These are phyloP conservation scores for Galeopsomyia nigrocyanea DNA, from an alignment of 2,888 invertebrate species.

Conservation along the genomic window DNA sequence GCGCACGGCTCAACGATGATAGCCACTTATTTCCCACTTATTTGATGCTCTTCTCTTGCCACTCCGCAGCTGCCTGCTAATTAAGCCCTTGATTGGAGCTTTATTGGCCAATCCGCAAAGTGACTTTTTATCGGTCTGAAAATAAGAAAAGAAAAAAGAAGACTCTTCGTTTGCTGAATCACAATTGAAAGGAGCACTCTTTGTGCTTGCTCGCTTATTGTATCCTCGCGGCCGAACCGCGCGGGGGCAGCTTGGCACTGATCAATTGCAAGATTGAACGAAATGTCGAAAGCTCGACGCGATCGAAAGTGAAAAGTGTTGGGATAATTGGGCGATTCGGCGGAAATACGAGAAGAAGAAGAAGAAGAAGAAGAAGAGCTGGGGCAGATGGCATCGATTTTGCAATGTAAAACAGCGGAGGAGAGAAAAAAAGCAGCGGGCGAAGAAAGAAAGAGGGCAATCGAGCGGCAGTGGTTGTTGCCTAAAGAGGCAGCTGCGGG, in stretches of 20 bases:
- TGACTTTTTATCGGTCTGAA: slow-evolving; percentile 65
- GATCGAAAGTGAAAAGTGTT: slow-evolving; percentile 34
- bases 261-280: slow-evolving; percentile 1
- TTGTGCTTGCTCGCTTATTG: too few species aligned
- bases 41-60: slow-evolving; percentile 39
- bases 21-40: slow-evolving; percentile 45
- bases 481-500: slow-evolving; percentile 27
- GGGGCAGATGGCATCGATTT: slow-evolving; percentile 34
- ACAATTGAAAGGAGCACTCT: slow-evolving; percentile 29
- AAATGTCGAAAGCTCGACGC: slow-evolving; percentile 30
- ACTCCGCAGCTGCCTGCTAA: slow-evolving; percentile 53
- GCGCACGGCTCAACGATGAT: slow-evolving; percentile 38
- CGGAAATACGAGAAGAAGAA: slow-evolving; percentile 50
- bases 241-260: neutral
- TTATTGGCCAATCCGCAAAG: slow-evolving; percentile 68
- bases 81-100: slow-evolving; percentile 69
- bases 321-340: slow-evolving; percentile 66
- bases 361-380: slow-evolving; percentile 44
- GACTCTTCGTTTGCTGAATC: slow-evolving; percentile 48
- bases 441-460: neutral
- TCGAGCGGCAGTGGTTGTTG: slow-evolving; percentile 1
- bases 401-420: slow-evolving; percentile 28
- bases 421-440: slow-evolving; percentile 26
- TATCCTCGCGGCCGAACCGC: neutral
- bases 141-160: slow-evolving; percentile 52